Conservation (phyloP, 1,140 invertebrate genomes). For the Conus ventricosus region DNA sequence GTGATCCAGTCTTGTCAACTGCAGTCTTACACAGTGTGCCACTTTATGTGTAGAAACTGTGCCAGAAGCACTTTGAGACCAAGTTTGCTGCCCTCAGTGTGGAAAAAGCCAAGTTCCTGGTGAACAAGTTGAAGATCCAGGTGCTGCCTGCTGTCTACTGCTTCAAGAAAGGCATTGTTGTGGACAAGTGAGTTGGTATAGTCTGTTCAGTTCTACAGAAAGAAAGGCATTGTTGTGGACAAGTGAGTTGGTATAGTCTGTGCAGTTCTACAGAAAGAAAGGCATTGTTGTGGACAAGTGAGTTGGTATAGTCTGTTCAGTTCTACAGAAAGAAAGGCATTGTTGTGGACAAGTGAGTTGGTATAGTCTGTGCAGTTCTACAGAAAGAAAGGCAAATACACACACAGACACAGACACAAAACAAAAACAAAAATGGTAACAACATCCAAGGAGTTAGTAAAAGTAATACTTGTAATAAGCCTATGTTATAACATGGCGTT, state of each 20-base stretch:
- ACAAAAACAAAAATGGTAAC: too few relatives aligned
- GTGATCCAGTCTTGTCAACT: too few relatives aligned
- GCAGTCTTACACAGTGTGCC: not conserved
- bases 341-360: constrained; percentile 68
- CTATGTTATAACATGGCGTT: too few relatives aligned
- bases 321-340: constrained; percentile 69
- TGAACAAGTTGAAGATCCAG: constrained; percentile 69
- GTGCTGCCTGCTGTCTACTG: constrained; percentile 71
- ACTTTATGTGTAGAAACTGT: constrained; percentile 60
- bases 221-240: constrained; percentile 69
- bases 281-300: constrained; percentile 71
- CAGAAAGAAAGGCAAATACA: too few relatives aligned
- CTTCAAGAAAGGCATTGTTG: constrained; percentile 71
- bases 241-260: constrained; percentile 52
- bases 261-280: too few relatives aligned
- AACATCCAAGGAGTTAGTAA: too few relatives aligned
- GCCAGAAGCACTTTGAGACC: constrained; percentile 71
- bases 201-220: not conserved
- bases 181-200: constrained; percentile 63
- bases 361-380: not conserved
- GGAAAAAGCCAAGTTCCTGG: constrained; percentile 70
- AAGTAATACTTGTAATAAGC: too few relatives aligned
- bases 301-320: constrained; percentile 16
- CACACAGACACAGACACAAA: too few relatives aligned
- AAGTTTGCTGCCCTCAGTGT: constrained; percentile 72